Base-by-base conservation (phyloP, 2,888 invertebrate species). In the Drosophila atroscutellata region DNA sequence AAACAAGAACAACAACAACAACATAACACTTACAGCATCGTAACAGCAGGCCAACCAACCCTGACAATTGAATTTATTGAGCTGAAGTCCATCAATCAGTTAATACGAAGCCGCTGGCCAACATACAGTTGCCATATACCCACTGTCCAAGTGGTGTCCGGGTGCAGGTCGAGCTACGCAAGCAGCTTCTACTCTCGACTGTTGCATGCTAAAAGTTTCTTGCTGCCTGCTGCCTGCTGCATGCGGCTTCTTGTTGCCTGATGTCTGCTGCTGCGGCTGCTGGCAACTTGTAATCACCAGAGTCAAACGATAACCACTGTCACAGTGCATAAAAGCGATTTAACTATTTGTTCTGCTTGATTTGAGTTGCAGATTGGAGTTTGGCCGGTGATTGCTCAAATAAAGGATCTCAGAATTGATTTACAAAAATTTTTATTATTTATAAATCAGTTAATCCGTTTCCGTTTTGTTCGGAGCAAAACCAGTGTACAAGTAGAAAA, bases 11-110 rank as follows among this genome's bases (percentile, higher is more conserved):
- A 61, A 50, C 45, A 39, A 36, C 50, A 50, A 52, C n/a, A 42
- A 20, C 34, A n/a, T 39, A 54, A 36, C 7, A 6, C 39, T 34
- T 52, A 57, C 52, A 56, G 28, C 51, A 62, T 26, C 45, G 36
- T 50, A 55, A 61, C 72, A 56, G 45, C 26, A 60, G 56, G 37
- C 18, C 59, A 65, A 39, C n/a, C 56, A 47, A 49, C 75, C 68
- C 86, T 79, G 84, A 86, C 89, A 85, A 85, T 85, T 85, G 89
- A 85, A 85, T 85, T 85, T 85, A 85, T 85, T 84, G 85, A 77
- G 77, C 72, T 71, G 73, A 74, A 80, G 85, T 84, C 85, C 60
- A 85, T 85, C 85, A 87, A 89, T 85, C 85, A 85, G 85, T 89
- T 77, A 89, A 85, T 81, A 75, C 75, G 89, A 85, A 74, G 62